A percentile compares a stretch with the other conserved stretches of the same genome.
Evolutionary conservation across 2,888 invertebrate species (phyloP).

Genomic region (Eilema griseolum): DNA sequence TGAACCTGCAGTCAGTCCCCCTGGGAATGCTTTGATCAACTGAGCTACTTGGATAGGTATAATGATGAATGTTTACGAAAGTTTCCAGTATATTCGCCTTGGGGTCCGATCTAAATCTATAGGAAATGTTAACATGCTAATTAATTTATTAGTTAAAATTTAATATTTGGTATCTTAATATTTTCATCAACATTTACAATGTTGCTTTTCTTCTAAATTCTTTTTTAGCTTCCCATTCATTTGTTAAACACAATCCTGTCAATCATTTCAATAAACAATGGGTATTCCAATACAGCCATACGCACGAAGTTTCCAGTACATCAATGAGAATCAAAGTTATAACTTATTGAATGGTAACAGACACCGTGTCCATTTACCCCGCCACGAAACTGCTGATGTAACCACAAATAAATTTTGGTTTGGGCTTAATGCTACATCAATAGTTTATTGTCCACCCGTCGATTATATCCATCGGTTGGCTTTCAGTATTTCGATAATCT

Average conservation of each 20-base stretch:
- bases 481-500: background rate
- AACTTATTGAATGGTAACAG: constrained; percentile 15
- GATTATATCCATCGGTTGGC: constrained; percentile 19
- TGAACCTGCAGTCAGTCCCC: no score
- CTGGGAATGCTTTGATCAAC: no score
- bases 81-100: no score
- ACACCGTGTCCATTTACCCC: constrained; percentile 17
- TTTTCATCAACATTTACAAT: no score
- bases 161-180: no score
- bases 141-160: no score
- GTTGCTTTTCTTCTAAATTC: background rate
- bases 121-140: no score
- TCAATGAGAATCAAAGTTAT: constrained; percentile 14
- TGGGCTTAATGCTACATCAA: constrained; percentile 27
- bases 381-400: constrained; percentile 17
- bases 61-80: no score
- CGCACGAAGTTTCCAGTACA: background rate
- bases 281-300: background rate
- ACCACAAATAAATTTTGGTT: constrained; percentile 34
- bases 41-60: no score
- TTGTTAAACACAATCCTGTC: no score
- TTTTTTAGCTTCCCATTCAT: background rate
- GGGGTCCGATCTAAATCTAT: no score
- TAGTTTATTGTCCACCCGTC: constrained; percentile 23
- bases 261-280: background rate